Evolutionary conservation across 2,888 invertebrate species (phyloP), one percentile per base, ranked within the genome.

Genomic region (Drosophila helvetica): DNA sequence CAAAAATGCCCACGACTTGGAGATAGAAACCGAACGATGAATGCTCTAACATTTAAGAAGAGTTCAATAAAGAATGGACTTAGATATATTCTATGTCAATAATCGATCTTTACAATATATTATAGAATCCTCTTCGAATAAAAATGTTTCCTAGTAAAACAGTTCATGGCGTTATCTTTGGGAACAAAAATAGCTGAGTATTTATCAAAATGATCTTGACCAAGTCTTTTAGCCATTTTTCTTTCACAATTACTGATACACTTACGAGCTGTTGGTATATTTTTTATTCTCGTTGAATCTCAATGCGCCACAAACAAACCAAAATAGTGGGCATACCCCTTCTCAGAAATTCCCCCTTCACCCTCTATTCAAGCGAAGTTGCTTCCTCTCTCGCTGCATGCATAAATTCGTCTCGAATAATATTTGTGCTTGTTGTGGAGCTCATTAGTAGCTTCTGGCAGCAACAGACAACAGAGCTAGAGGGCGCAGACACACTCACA

Each of bases 361-460:
- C 18, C 55, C 56, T 52, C 56, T 52, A 30, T 19, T 30, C 56
- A 63, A 48, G 48, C 50, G 25, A 30, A 71, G 54, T 45, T 47
- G 50, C 54, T 52, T 43, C 25, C 48, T 19, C 47, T 30, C 50
- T 30, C 38, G 59, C 60, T 30, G 53, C 63, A 59, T 84, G 82
- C 82, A 81, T 84, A 79, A 86, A 86, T 86, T 86, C 60, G 58
- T 78, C 79, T 81, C 78, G 74, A 83, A 86, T 84, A 83, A 83
- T 83, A 86, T 83, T 83, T 83, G 83, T 79, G 76, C 81, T 83
- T 67, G 79, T 74, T 83, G 76, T 84, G 78, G 71, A 81, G 86
- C 83, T 84, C 85, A 84, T 84, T 84, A 84, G 86, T 86, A 84
- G 77, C 75, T 38, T 38, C 38, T 86, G 79, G 78, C 64, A 80